These are phyloP conservation scores for Rhabdophis nuchalis DNA, from an alignment of 2,797 vertebrate genomes.

Conservation along the genomic window DNA sequence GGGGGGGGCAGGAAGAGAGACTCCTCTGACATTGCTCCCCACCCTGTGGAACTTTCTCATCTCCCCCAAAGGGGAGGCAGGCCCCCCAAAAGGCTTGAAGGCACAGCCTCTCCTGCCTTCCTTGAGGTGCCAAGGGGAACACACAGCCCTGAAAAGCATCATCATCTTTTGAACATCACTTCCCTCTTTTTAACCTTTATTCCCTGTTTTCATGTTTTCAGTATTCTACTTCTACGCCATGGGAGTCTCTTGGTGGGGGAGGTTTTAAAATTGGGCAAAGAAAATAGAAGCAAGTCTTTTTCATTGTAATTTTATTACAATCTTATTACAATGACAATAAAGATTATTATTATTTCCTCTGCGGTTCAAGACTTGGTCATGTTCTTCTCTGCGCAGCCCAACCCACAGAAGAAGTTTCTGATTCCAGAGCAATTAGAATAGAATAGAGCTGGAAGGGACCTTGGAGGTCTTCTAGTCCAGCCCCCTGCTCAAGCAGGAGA, in stretches of 20 bases:
- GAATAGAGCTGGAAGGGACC: not conserved
- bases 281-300: not conserved
- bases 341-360: no score
- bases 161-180: no score
- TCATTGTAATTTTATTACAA: no score
- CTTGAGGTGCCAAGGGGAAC: not conserved
- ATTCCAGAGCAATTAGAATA: not conserved
- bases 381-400: not conserved
- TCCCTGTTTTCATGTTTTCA: not conserved
- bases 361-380: rapidly evolving
- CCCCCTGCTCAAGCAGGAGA: not conserved
- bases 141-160: not conserved
- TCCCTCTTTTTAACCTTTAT: not conserved
- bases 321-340: no score
- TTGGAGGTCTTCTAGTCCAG: not conserved
- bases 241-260: not conserved
- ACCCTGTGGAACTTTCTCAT: not conserved
- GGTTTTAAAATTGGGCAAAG: not conserved
- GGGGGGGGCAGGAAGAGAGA: no score
- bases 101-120: not conserved
- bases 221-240: not conserved
- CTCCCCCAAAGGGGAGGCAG: no score
- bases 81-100: not conserved
- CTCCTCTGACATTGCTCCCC: not conserved
- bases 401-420: not conserved